Conservation (phyloP, 1,140 invertebrate genomes). For the Lepidotrigona ventralis region DNA sequence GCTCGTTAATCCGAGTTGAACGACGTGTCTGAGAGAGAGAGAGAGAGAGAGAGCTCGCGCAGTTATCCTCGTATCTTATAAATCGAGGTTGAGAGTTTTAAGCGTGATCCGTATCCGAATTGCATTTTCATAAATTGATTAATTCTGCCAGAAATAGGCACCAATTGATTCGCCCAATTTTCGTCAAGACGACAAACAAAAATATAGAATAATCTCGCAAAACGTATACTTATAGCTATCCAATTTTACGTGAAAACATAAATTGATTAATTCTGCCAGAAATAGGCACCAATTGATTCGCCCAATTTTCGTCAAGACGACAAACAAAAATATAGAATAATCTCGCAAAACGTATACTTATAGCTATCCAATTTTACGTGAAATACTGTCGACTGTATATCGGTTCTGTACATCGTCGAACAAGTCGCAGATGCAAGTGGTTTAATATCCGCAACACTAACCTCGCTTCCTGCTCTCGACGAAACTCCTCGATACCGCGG, state of each 20-base stretch:
- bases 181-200: too few species aligned
- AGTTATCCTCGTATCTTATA: not conserved
- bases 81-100: not conserved
- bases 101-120: not conserved
- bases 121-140: too few species aligned
- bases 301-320: too few species aligned
- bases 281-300: too few species aligned
- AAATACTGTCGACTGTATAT: conserved; percentile 1
- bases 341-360: too few species aligned
- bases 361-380: conserved; percentile 12
- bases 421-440: not conserved
- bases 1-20: not conserved
- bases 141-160: too few species aligned
- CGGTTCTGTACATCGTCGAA: not conserved
- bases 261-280: too few species aligned
- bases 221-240: not conserved
- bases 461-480: conserved; percentile 13
- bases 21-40: not conserved
- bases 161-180: too few species aligned
- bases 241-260: conserved; percentile 11
- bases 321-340: too few species aligned
- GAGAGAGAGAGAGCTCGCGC: not conserved
- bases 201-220: too few species aligned
- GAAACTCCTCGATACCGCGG: not conserved
- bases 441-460: conserved; percentile 44